These are phyloP conservation scores for Ailurus styani DNA, from an alignment of 2,113 vertebrate species.

Conservation along the genomic window DNA sequence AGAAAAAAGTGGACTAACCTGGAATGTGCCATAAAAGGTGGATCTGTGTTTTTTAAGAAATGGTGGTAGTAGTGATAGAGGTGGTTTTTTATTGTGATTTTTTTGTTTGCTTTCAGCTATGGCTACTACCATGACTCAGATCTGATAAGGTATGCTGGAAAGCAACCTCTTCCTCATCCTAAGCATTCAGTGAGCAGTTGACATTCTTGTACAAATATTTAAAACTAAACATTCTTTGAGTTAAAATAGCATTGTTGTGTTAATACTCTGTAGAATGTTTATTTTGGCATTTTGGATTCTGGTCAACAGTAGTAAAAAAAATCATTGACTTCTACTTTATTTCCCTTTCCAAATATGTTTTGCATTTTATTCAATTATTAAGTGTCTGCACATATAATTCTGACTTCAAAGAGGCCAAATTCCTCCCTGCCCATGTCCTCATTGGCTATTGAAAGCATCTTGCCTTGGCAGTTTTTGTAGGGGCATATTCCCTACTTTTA, in stretches of 20 bases:
- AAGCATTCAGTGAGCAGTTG: constrained; percentile 53
- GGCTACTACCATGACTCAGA: background rate
- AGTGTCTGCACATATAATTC: background rate
- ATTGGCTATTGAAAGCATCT: background rate
- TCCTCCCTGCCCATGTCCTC: background rate
- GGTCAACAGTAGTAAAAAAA: constrained; percentile 11
- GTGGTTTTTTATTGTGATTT: background rate
- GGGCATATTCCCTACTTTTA: background rate
- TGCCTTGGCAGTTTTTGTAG: background rate
- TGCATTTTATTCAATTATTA: background rate
- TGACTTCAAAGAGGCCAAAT: background rate
- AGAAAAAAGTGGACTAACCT: constrained; percentile 58
- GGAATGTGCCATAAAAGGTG: constrained; percentile 41
- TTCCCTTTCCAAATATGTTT: constrained; percentile 32
- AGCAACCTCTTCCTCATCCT: constrained; percentile 55
- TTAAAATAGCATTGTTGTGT: constrained; percentile 40
- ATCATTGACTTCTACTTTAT: background rate
- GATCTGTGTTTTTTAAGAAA: constrained; percentile 36
- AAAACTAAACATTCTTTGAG: constrained; percentile 62
- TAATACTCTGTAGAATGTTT: background rate
- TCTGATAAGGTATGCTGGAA: background rate
- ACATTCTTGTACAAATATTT: constrained; percentile 43
- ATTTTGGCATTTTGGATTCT: constrained; percentile 41
- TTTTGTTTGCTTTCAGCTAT: background rate
- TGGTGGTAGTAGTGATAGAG: background rate